A percentile compares a stretch with the other conserved stretches of the same genome.
phyloP scores from a whole-genome alignment of 1,140 invertebrate genomes.

The Ceratosolen fusciceps region DNA sequence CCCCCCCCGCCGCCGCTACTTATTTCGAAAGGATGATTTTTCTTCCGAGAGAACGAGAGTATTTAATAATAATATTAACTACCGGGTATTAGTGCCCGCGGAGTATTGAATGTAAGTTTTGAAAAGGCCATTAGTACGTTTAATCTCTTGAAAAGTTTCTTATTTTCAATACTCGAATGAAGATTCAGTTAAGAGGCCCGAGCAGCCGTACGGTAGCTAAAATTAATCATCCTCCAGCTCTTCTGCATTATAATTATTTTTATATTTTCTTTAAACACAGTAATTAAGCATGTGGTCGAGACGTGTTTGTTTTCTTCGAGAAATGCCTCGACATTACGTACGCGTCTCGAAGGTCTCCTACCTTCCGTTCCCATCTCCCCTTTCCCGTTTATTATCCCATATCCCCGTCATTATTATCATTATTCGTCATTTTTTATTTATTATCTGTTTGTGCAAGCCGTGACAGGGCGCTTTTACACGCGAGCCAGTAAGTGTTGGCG shows the following conservation, averaged over 20 bases:
- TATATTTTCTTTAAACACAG: not conserved
- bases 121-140: not conserved
- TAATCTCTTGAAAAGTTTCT: not conserved
- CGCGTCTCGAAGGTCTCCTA: too few relatives aligned
- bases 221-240: constrained; percentile 9
- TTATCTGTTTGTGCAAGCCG: not conserved
- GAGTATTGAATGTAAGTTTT: not conserved
- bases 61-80: constrained; percentile 6
- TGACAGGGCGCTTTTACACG: not conserved
- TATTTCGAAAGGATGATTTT: too few relatives aligned
- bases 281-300: not conserved
- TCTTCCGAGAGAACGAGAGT: not conserved
- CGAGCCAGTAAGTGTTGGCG: not conserved
- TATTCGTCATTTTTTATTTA: not conserved
- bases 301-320: not conserved
- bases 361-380: too few relatives aligned
- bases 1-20: too few relatives aligned
- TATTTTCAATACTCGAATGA: not conserved
- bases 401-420: not conserved
- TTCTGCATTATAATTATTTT: constrained; percentile 12
- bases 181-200: not conserved
- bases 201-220: not conserved
- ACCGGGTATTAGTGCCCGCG: too few relatives aligned
- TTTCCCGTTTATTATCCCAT: not conserved
- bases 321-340: not conserved